Evolutionary conservation across 92 coral and sea anemone genomes (phyloP).

Genomic region (Zoanthus gigantus): DNA sequence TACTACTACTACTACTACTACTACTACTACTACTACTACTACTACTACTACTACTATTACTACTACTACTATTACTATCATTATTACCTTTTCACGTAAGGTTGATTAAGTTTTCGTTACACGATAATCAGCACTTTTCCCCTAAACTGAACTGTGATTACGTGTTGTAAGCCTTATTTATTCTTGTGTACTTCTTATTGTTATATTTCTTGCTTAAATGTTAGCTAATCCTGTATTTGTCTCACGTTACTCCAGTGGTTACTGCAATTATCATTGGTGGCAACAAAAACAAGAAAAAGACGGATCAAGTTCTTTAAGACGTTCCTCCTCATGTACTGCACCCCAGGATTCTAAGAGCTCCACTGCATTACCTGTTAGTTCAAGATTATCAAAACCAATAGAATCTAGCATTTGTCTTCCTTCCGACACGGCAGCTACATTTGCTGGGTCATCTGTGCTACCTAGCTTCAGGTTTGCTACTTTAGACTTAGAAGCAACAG

Average conservation of each 20-base stretch:
- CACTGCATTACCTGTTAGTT: background rate
- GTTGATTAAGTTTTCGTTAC: background rate
- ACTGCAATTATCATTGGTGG: conserved; percentile 21
- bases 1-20: no score
- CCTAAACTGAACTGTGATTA: background rate
- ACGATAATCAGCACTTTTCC: background rate
- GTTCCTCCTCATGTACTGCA: background rate
- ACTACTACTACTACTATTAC: no score
- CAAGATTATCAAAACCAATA: background rate
- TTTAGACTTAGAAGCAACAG: background rate
- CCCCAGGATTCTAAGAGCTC: background rate
- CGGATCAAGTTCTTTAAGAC: background rate
- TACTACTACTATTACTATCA: no score
- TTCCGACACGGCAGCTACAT: background rate
- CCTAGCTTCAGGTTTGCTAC: conserved; percentile 34
- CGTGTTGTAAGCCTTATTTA: background rate
- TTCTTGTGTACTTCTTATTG: background rate
- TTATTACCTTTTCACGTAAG: no score
- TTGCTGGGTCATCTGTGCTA: background rate
- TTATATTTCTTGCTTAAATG: background rate
- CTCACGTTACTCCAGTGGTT: background rate
- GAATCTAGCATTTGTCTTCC: conserved; percentile 13
- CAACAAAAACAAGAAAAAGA: background rate
- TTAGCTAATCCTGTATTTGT: background rate
- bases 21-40: no score